These are phyloP conservation scores for Chelidonichthys spinosus DNA, from an alignment of 2,797 vertebrate genomes.

Conservation along the genomic window DNA sequence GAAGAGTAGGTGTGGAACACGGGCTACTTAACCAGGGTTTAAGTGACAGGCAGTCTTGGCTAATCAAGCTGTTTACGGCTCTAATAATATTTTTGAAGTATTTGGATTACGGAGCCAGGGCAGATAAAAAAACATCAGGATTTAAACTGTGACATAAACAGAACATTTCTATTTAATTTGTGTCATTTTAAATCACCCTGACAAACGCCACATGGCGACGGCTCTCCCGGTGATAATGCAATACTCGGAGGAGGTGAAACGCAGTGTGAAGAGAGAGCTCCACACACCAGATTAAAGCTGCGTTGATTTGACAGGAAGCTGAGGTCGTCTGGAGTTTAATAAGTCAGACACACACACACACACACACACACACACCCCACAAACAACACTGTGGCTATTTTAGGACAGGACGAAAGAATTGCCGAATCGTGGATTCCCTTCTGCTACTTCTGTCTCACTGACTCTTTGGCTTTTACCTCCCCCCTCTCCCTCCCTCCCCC, in stretches of 20 bases:
- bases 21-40: constrained; percentile 1
- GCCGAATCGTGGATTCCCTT: constrained; percentile 40
- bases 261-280: constrained; percentile 34
- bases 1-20: not conserved
- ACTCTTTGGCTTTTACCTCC: constrained; percentile 40
- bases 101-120: constrained; percentile 1
- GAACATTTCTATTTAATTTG: not conserved
- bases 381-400: constrained; percentile 17
- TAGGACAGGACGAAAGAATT: constrained; percentile 52
- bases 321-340: constrained; percentile 68
- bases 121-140: constrained; percentile 25
- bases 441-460: constrained; percentile 38
- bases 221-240: constrained; percentile 35
- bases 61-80: not conserved
- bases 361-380: not conserved
- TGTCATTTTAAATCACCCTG: constrained; percentile 37
- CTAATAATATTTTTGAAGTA: not conserved
- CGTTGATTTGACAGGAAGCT: constrained; percentile 57
- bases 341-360: constrained; percentile 28
- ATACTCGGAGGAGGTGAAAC: constrained; percentile 54
- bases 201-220: constrained; percentile 45
- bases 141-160: constrained; percentile 30
- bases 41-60: constrained; percentile 12
- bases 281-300: constrained; percentile 49
- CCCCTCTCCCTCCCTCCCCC: constrained; percentile 13